Conservation (phyloP, 2,113 vertebrate species). For the Dolichotis patagonum region DNA sequence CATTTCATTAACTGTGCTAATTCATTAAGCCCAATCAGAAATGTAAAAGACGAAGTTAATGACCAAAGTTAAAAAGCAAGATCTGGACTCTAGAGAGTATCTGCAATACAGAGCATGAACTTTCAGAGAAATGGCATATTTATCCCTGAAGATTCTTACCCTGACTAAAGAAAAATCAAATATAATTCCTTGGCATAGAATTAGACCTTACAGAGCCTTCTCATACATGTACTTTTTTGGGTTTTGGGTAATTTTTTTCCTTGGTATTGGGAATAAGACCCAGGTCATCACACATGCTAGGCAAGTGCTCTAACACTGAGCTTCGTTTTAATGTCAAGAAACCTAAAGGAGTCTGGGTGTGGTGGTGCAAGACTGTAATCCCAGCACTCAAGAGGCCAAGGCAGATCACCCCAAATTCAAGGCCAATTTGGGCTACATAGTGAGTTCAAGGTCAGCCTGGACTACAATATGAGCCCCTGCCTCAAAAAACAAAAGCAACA, state of each 20-base stretch:
- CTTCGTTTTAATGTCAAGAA: constrained; percentile 24
- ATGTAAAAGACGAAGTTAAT: constrained; percentile 32
- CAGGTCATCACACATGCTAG: background rate
- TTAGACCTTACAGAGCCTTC: background rate
- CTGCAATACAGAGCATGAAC: background rate
- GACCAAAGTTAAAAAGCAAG: no score
- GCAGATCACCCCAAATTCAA: background rate
- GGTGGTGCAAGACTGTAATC: background rate
- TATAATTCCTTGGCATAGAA: background rate
- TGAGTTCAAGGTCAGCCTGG: background rate
- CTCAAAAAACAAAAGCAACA: background rate
- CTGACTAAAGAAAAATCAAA: background rate
- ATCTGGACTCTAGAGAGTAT: constrained; percentile 45
- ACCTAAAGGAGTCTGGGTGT: background rate
- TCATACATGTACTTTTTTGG: background rate
- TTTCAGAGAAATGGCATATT: constrained; percentile 27
- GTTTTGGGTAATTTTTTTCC: background rate
- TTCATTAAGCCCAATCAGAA: constrained; percentile 62
- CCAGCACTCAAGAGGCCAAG: background rate
- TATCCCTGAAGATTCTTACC: constrained; percentile 39
- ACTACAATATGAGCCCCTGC: background rate
- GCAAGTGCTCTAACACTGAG: background rate
- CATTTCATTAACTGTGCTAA: constrained; percentile 71
- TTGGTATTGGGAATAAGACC: background rate
- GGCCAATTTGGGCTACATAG: background rate